Conservation (phyloP, 2,888 invertebrate species). For the Microplitis manilae region DNA sequence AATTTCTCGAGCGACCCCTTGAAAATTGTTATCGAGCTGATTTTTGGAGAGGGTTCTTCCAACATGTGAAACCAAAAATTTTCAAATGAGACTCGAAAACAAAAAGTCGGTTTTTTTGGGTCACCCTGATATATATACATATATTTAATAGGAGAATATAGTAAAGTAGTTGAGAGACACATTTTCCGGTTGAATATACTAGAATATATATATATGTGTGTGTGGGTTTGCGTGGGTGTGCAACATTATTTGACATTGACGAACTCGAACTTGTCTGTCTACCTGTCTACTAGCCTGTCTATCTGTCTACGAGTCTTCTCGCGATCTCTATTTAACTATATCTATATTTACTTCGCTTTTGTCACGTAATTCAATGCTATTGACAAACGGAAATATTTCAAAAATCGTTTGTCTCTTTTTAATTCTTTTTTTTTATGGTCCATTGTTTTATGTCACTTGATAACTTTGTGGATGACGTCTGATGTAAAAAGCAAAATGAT, state of each 20-base stretch:
- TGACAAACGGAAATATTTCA: constrained; percentile 22
- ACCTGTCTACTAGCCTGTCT: background rate
- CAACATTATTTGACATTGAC: constrained; percentile 36
- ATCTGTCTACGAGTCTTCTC: constrained; percentile 11
- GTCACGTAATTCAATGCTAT: constrained; percentile 28
- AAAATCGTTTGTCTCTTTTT: background rate
- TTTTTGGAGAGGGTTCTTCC: no score
- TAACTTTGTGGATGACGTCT: constrained; percentile 19
- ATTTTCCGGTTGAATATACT: constrained; percentile 26
- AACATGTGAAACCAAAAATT: no score
- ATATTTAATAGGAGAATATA: background rate
- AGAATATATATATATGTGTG: background rate
- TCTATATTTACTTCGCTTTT: constrained; percentile 15
- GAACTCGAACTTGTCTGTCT: constrained; percentile 19
- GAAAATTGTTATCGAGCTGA: no score
- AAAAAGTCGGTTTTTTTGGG: no score
- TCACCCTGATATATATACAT: background rate
- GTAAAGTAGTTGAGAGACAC: background rate
- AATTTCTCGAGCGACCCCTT: no score
- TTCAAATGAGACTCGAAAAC: no score
- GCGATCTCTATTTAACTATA: background rate
- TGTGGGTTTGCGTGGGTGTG: background rate
- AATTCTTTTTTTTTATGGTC: background rate
- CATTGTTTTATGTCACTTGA: constrained; percentile 11
- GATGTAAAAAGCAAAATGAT: constrained; percentile 37